Evolutionary conservation across 2,888 invertebrate species (phyloP).

Genomic region (Pandemis cinnamomeana): DNA sequence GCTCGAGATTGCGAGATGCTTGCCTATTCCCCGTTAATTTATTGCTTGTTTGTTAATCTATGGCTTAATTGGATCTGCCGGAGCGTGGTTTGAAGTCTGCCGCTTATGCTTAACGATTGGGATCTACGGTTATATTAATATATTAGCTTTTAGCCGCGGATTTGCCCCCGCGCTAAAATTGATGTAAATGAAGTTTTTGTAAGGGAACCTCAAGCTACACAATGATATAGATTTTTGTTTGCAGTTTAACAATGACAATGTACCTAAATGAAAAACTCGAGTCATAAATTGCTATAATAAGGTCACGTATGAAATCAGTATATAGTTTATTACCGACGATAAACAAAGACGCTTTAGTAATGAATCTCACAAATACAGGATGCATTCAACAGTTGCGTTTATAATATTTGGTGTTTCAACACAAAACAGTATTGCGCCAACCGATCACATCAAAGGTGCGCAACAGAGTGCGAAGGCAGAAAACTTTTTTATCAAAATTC

Average conservation of each 20-base stretch:
- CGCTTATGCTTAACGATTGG: conserved; percentile 33
- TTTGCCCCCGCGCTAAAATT: neutral
- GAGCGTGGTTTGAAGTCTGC: conserved; percentile 33
- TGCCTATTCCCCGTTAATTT: conserved; percentile 42
- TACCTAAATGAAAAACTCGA: too few species aligned
- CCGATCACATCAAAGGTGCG: conserved; percentile 29
- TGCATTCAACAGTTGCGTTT: neutral
- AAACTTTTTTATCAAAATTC: conserved; percentile 46
- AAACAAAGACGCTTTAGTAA: too few species aligned
- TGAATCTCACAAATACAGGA: neutral
- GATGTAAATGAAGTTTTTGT: neutral
- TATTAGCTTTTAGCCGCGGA: neutral
- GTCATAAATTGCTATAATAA: too few species aligned
- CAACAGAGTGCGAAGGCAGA: conserved; percentile 11
- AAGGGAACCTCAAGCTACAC: neutral
- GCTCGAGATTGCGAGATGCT: conserved; percentile 40
- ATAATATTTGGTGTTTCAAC: neutral
- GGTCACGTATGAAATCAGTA: too few species aligned
- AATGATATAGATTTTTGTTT: too few species aligned
- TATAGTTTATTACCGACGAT: too few species aligned
- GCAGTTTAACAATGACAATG: too few species aligned
- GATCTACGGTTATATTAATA: conserved; percentile 21
- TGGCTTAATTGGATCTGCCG: conserved; percentile 42
- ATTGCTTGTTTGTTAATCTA: conserved; percentile 42
- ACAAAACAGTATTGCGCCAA: conserved; percentile 20